Evolutionary conservation across 2,797 vertebrate genomes (phyloP).

Genomic region (Aphelocoma californica): DNA sequence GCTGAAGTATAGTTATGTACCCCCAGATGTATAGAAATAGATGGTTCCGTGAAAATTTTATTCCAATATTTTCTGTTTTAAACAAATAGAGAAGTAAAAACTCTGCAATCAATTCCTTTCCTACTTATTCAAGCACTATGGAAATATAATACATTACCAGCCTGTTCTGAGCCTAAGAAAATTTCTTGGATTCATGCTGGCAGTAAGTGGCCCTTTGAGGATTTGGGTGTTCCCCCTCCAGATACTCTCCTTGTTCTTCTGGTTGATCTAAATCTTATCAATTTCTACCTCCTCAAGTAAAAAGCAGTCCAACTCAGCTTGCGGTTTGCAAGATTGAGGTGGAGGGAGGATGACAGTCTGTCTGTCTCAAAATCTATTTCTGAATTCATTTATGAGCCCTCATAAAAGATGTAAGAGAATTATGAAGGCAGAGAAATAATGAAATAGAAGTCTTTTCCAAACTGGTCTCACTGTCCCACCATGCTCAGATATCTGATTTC

Average conservation of each 20-base stretch:
- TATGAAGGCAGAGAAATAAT: conserved; percentile 47
- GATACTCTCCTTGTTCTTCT: neutral
- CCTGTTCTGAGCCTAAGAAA: neutral
- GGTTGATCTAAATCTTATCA: conserved; percentile 44
- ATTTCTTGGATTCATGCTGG: neutral
- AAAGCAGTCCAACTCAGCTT: conserved; percentile 11
- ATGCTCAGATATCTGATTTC: conserved; percentile 18
- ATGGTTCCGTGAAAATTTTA: neutral
- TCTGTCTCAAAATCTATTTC: conserved; percentile 15
- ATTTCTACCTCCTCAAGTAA: conserved; percentile 6
- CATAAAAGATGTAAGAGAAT: conserved; percentile 56
- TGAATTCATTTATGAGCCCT: conserved; percentile 36
- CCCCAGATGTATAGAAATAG: neutral
- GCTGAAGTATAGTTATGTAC: neutral
- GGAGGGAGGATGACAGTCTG: neutral
- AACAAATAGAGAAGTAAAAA: neutral
- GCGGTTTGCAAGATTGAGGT: neutral
- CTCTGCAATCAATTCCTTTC: neutral
- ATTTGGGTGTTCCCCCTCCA: neutral
- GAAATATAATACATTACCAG: neutral
- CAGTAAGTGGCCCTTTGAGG: conserved; percentile 40
- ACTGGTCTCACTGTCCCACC: neutral
- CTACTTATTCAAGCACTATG: neutral
- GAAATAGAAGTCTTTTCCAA: conserved; percentile 17
- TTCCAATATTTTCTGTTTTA: neutral